phyloP scores from a whole-genome alignment of 2,888 invertebrate genomes.

The Parochlus steinenii region DNA sequence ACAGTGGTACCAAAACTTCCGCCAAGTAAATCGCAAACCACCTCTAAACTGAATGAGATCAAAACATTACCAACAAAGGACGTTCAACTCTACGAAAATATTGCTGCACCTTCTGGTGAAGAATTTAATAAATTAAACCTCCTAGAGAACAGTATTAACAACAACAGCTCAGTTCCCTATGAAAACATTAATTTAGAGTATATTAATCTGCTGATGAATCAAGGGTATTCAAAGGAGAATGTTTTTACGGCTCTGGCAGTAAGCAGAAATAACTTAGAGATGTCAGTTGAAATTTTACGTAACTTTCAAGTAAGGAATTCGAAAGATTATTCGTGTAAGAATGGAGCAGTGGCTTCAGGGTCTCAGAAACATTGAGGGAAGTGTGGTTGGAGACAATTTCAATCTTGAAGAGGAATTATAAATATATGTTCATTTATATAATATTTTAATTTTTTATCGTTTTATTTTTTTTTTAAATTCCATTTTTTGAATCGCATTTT shows the following conservation, averaged over 20 bases:
- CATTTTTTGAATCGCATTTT: too few species aligned
- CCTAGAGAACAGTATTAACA: constrained; percentile 4
- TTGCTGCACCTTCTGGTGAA: constrained; percentile 16
- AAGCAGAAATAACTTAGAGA: constrained; percentile 82
- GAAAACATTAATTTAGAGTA: constrained; percentile 85
- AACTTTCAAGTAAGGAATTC: too few species aligned
- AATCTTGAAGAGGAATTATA: too few species aligned
- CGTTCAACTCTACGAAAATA: constrained; percentile 28
- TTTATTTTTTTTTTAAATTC: too few species aligned
- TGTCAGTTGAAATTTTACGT: constrained; percentile 88
- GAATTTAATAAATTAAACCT: constrained; percentile 4
- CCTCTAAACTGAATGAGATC: background rate
- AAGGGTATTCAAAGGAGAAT: constrained; percentile 81
- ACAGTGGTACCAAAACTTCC: constrained; percentile 15
- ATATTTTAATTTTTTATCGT: too few species aligned
- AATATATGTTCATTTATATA: too few species aligned
- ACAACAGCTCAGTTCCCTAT: constrained; percentile 40
- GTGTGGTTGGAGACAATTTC: too few species aligned
- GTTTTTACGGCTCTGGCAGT: constrained; percentile 85
- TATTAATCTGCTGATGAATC: constrained; percentile 71
- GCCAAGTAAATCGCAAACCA: constrained; percentile 7
- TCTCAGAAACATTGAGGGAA: too few species aligned
- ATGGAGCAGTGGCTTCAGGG: too few species aligned
- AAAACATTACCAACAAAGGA: constrained; percentile 6
- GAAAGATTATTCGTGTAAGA: too few species aligned